phyloP scores from a whole-genome alignment of 2,888 invertebrate species.

The Julus scandinavius region DNA sequence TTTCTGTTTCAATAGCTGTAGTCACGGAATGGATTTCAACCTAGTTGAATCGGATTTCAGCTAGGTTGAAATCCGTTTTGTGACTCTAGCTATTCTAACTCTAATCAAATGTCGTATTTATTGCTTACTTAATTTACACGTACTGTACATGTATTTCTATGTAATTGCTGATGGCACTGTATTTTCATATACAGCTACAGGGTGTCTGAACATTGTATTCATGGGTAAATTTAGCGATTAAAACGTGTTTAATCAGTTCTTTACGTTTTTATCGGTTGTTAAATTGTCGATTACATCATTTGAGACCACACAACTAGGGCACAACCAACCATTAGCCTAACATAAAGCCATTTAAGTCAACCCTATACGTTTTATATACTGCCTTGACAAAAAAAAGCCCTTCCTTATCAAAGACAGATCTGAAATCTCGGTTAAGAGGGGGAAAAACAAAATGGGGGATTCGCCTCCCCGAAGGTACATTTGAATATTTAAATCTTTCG shows the following conservation, averaged over 20 bases:
- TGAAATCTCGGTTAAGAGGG: not conserved
- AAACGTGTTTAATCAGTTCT: not conserved
- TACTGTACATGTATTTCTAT: no score
- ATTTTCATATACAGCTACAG: no score
- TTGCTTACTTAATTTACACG: no score
- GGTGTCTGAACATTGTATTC: no score
- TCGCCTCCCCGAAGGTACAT: not conserved
- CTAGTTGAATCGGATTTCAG: no score
- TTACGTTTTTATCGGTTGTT: not conserved
- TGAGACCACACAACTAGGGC: not conserved
- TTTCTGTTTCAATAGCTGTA: no score
- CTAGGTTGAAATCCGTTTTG: no score
- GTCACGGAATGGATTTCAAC: no score
- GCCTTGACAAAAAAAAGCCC: not conserved
- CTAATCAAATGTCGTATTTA: no score
- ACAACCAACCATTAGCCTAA: not conserved
- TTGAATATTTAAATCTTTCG: not conserved
- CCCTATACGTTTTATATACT: not conserved
- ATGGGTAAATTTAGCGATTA: not conserved
- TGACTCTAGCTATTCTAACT: no score
- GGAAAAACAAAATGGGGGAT: not conserved
- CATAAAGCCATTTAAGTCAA: not conserved
- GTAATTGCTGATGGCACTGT: no score
- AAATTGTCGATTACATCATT: not conserved
- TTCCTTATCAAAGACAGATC: not conserved